Base-by-base conservation (phyloP, 2,888 invertebrate genomes). In the Oasisia sp. region DNA sequence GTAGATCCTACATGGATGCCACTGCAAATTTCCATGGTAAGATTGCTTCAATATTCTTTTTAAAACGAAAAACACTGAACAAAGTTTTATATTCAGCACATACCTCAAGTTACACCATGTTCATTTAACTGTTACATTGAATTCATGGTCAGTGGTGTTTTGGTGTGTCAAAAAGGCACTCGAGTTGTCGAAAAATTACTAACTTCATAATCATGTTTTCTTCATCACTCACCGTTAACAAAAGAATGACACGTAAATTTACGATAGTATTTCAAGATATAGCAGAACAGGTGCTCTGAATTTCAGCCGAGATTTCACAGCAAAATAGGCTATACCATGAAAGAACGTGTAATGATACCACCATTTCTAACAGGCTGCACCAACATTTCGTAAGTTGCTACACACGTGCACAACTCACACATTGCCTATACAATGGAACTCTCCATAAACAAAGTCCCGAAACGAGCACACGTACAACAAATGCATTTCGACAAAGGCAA, bases 401-500 rank as follows among this genome's bases (percentile, higher is more conserved):
- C 74, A 74, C n/a, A 27, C 27, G 74, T 74, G 27, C n/a, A 19
- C 14, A 74, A 19, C 19, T 19, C 74, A 74, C 74, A 74, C 74
- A 74, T 74, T 74, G 74, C 74, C 74, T 74, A 74, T 19, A 74
- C 74, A 74, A 27, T 7, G 4, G 74, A 74, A 74, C 74, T 74
- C n/a, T 74, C 74, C 74, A 74, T 27, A 74, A n/a, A 74, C 0
- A 7, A 74, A 27, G 74, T 74, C 27, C 27, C n/a, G 27, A 74
- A 74, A 74, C 74, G 74, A 74, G 74, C 74, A 74, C 74, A 74
- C 74, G 1, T 74, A 74, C 74, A 74, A 74, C 74, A 74, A 74
- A 74, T n/a, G 74, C 74, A 74, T 74, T 74, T 14, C 27, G 19
- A 74, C n/a, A 27, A 27, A 74, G 38, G 74, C 27, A 74, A n/a